phyloP scores from a whole-genome alignment of 2,888 invertebrate genomes.

The Tinea semifulvella region DNA sequence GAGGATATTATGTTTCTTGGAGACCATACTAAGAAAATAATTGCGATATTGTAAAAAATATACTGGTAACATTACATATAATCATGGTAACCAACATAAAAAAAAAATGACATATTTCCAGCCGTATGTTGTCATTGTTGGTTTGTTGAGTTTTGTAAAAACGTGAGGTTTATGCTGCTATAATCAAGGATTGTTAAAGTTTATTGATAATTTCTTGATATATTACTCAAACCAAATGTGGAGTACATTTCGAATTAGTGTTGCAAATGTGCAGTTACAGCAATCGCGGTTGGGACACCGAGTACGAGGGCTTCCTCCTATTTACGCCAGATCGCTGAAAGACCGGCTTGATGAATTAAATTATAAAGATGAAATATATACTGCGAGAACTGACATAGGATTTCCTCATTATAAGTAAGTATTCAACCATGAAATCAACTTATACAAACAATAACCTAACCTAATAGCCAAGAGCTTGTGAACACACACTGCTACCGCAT shows the following conservation, averaged over 20 bases:
- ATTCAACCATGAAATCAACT: background rate
- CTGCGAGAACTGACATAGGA: slow-evolving; percentile 49
- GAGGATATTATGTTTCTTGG: too few species aligned
- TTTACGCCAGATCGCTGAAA: slow-evolving; percentile 70
- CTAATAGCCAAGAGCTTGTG: too few species aligned
- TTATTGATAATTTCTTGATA: too few species aligned
- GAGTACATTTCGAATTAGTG: slow-evolving; percentile 31
- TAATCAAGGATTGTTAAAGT: too few species aligned
- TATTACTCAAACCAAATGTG: slow-evolving; percentile 30
- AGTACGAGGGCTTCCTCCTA: slow-evolving; percentile 76
- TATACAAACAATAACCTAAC: background rate
- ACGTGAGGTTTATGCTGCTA: too few species aligned
- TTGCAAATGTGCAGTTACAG: slow-evolving; percentile 37
- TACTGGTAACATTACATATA: too few species aligned
- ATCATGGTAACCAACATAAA: slow-evolving; percentile 8
- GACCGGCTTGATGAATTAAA: slow-evolving; percentile 73
- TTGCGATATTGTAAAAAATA: too few species aligned
- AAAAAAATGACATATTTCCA: slow-evolving; percentile 7
- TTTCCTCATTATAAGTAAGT: slow-evolving; percentile 40
- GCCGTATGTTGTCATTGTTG: background rate
- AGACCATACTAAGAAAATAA: too few species aligned
- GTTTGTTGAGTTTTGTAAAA: background rate
- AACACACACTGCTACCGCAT: too few species aligned
- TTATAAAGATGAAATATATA: slow-evolving; percentile 50
- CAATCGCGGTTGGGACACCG: slow-evolving; percentile 63